Percentiles rank a stretch among this genome's conserved stretches.
These are phyloP conservation scores for Psittacus erithacus DNA, from an alignment of 2,113 vertebrate species.

Conservation along the genomic window DNA sequence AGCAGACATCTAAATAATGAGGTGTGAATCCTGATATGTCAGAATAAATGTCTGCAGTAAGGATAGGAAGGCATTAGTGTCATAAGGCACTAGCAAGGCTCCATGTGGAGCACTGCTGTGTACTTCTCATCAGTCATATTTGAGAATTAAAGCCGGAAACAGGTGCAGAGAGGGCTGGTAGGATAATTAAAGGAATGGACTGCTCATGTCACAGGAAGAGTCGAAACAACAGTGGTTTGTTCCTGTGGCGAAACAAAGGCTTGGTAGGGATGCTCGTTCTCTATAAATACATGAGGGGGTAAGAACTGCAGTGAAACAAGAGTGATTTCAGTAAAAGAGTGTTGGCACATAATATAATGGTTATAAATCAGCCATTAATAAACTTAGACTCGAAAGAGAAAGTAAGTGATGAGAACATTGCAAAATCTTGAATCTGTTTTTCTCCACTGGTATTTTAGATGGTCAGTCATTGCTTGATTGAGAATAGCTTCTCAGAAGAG, in stretches of 20 bases:
- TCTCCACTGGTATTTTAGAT: neutral
- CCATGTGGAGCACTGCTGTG: neutral
- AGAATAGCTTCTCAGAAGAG: neutral
- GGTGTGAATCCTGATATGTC: neutral
- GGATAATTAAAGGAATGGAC: neutral
- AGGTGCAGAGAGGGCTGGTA: neutral
- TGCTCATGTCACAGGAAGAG: neutral
- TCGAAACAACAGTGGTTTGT: neutral
- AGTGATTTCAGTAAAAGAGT: neutral
- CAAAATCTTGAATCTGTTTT: neutral
- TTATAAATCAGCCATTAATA: neutral
- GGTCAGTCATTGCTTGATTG: neutral
- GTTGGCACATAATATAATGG: neutral
- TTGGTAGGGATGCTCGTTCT: neutral
- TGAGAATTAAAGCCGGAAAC: neutral
- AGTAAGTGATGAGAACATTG: neutral
- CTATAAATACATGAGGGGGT: neutral
- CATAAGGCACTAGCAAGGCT: neutral
- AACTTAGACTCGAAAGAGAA: neutral
- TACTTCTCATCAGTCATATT: neutral
- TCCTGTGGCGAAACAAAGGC: neutral
- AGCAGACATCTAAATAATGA: neutral
- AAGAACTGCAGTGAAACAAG: neutral
- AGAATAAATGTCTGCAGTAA: neutral
- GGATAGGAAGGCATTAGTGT: neutral